Evolutionary conservation across 2,888 invertebrate genomes (phyloP), one percentile per base, ranked within the genome.

Genomic region (Teleiodes luculella): DNA sequence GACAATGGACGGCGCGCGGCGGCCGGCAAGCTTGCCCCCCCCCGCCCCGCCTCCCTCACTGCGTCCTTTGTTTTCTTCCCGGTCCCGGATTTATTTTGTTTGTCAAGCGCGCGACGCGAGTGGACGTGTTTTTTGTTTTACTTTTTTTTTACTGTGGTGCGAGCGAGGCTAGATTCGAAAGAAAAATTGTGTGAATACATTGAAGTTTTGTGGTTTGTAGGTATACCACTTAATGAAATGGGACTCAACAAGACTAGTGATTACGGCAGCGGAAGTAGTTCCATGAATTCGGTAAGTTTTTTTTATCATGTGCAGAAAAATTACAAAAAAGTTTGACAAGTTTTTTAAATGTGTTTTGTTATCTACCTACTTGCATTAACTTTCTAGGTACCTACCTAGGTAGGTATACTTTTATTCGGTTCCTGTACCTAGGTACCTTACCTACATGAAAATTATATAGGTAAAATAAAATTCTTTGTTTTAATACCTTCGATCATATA

Each of bases 201-300:
- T n/a, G n/a, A n/a, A n/a, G n/a, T n/a, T n/a, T n/a, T n/a, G n/a
- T n/a, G n/a, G n/a, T n/a, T n/a, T n/a, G n/a, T n/a, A n/a, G n/a
- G n/a, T n/a, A n/a, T n/a, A n/a, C n/a, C n/a, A n/a, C n/a, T n/a
- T n/a, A n/a, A n/a, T 5, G 59, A 62, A 59, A 74, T 74, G 68
- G 62, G 57, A 10, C 33, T 57, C 10, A 51, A 61, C 11, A 60
- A 67, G 52, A 64, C 68, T 53, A 68, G 76, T 55, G 68, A 77
- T 71, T 78, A 80, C 39, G 79, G 76, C 53, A 76, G 78, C 13
- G 80, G 78, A 45, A 71, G 74, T 6, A 75, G 70, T 47, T 74
- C 76, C 2, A 65, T 73, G 1, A 76, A 73, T 63, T 68, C 72
- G 18, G 82, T 83, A 59, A 80, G 81, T 76, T 39, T 39, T 37